These are phyloP conservation scores for Syngnathus floridae DNA, from an alignment of 2,113 vertebrate genomes.

Conservation along the genomic window DNA sequence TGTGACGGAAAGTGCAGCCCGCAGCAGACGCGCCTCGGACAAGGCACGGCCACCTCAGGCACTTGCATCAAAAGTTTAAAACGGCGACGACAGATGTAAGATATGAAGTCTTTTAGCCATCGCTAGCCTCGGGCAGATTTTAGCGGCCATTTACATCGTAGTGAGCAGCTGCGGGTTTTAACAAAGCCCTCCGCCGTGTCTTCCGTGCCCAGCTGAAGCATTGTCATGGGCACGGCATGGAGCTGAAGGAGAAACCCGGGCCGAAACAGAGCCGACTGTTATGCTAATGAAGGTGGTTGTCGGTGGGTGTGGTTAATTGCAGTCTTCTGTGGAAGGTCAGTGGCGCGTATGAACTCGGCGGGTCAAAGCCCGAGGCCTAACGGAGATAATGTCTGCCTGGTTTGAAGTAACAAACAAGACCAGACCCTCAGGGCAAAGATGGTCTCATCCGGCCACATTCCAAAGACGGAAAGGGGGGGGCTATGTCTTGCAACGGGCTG, in stretches of 20 bases:
- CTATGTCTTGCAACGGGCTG: conserved; percentile 7
- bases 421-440: conserved; percentile 40
- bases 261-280: conserved; percentile 44
- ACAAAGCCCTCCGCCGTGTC: conserved; percentile 34
- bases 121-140: background rate
- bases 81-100: background rate
- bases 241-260: conserved; percentile 24
- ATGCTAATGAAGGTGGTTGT: conserved; percentile 55
- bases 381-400: conserved; percentile 43
- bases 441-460: conserved; percentile 43
- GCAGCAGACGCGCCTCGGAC: background rate
- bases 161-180: conserved; percentile 11
- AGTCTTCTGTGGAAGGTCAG: conserved; percentile 14
- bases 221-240: conserved; percentile 58
- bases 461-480: conserved; percentile 6
- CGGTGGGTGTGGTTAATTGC: conserved; percentile 43
- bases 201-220: conserved; percentile 25
- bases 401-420: conserved; percentile 27
- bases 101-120: background rate
- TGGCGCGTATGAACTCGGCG: conserved; percentile 24
- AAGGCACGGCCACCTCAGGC: background rate
- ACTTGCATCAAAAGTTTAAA: background rate
- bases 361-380: conserved; percentile 28
- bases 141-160: conserved; percentile 25
- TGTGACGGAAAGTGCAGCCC: background rate